Percentiles rank a stretch among this genome's conserved stretches.
Evolutionary conservation across 2,797 vertebrate species (phyloP).

Genomic region (Xenops minutus): DNA sequence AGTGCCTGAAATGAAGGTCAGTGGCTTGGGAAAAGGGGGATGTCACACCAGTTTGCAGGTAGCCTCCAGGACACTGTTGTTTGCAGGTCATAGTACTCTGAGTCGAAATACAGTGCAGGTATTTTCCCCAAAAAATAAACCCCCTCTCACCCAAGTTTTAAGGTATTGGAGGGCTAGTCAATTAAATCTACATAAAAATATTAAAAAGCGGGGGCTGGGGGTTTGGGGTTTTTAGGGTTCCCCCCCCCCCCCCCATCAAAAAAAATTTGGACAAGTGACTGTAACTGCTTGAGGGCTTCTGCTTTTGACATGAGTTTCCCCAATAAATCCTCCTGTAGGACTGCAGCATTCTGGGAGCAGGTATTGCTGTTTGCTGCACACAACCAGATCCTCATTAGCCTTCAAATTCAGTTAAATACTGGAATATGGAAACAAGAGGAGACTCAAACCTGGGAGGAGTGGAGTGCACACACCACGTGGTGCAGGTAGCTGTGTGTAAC

Average conservation of each 20-base stretch:
- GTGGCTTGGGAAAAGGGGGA: not conserved
- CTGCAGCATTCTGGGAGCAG: not conserved
- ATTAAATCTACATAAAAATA: not conserved
- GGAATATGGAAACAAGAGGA: not conserved
- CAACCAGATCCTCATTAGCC: not conserved
- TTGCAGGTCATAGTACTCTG: not conserved
- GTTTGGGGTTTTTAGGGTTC: not conserved
- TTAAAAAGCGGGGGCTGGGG: not conserved
- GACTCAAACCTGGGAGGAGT: not conserved
- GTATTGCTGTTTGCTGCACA: not conserved
- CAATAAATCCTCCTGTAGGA: not conserved
- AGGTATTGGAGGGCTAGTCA: not conserved
- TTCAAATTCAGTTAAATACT: not conserved
- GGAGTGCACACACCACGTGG: accelerated
- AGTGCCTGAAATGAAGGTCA: not conserved
- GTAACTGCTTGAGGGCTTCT: not conserved
- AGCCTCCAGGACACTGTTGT: not conserved
- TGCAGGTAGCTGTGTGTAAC: not conserved
- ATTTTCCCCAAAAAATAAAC: not conserved
- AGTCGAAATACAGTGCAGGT: not conserved
- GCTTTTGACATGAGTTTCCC: accelerated
- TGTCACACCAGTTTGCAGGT: not conserved
- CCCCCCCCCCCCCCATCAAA: not conserved
- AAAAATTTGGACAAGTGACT: not conserved
- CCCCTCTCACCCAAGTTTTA: not conserved